Conservation (phyloP, 2,888 invertebrate genomes). For the Theodoxus fluviatilis region DNA sequence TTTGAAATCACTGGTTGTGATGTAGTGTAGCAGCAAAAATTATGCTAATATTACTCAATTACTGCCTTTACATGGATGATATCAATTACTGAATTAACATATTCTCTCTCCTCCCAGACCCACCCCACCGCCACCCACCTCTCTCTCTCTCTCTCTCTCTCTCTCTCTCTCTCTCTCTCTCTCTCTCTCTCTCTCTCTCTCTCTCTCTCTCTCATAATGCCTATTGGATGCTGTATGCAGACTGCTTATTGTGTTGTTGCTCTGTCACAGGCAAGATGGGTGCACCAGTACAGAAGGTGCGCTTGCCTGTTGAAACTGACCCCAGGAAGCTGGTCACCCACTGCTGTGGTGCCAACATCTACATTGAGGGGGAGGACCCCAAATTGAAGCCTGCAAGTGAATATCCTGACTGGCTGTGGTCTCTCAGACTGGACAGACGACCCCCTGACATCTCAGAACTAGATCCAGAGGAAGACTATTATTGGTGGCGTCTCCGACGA, state of each 20-base stretch:
- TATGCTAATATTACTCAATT: too few relatives aligned
- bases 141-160: too few relatives aligned
- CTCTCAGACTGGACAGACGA: conserved; percentile 71
- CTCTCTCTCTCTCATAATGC: too few relatives aligned
- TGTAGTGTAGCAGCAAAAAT: too few relatives aligned
- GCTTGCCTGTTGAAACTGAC: conserved; percentile 79
- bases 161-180: too few relatives aligned
- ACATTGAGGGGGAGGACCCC: conserved; percentile 78
- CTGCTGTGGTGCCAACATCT: conserved; percentile 87
- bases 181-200: too few relatives aligned
- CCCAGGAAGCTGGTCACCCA: conserved; percentile 76
- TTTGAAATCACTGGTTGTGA: too few relatives aligned
- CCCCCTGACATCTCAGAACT: conserved; percentile 76
- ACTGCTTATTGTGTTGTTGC: conserved; percentile 4
- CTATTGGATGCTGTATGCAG: too few relatives aligned
- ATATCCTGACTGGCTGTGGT: conserved; percentile 94
- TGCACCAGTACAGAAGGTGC: conserved; percentile 36
- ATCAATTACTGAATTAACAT: too few relatives aligned
- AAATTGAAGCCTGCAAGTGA: conserved; percentile 77
- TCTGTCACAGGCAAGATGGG: conserved; percentile 33
- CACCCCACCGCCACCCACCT: too few relatives aligned
- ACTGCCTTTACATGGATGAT: too few relatives aligned
- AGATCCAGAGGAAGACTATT: conserved; percentile 80
- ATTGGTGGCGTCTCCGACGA: conserved; percentile 79
- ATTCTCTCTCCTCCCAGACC: too few relatives aligned